These are phyloP conservation scores for Stegodyphus mimosarum DNA, from an alignment of 1,140 invertebrate species.

Conservation along the genomic window DNA sequence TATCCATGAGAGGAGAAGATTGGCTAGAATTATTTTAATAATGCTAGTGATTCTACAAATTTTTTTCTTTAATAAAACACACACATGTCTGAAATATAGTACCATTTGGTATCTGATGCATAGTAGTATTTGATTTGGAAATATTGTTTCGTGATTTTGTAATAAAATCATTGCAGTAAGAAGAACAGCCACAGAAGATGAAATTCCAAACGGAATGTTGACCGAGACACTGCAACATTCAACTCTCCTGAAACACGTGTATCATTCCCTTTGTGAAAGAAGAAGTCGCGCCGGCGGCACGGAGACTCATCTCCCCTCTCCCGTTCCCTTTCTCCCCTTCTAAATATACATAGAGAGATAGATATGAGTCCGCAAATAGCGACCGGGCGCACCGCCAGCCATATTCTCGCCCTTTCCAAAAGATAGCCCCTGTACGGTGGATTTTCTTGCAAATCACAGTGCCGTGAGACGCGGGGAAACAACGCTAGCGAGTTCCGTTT, in stretches of 20 bases:
- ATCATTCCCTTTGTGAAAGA: not conserved
- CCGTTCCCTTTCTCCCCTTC: not conserved
- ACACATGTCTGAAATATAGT: no score
- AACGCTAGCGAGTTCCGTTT: not conserved
- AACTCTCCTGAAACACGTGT: conserved; percentile 14
- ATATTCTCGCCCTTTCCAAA: conserved; percentile 11
- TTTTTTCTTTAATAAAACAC: no score
- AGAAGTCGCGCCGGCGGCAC: not conserved
- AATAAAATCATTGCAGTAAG: no score
- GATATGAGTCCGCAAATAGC: conserved; percentile 19
- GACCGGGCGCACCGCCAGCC: conserved; percentile 1
- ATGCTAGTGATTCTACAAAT: no score
- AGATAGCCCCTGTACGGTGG: conserved; percentile 16
- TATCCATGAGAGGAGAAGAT: no score
- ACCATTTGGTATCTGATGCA: no score
- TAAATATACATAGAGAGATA: conserved; percentile 12
- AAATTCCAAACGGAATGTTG: no score
- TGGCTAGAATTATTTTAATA: no score
- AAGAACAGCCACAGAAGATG: no score
- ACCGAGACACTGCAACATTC: not conserved
- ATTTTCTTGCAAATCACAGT: conserved; percentile 1
- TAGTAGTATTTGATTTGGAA: no score
- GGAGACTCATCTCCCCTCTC: conserved; percentile 1
- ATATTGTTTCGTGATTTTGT: no score
- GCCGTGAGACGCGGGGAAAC: not conserved